Evolutionary conservation across 2,113 vertebrate species (phyloP), one percentile per base, ranked within the genome.

Genomic region (Bettongia penicillata): DNA sequence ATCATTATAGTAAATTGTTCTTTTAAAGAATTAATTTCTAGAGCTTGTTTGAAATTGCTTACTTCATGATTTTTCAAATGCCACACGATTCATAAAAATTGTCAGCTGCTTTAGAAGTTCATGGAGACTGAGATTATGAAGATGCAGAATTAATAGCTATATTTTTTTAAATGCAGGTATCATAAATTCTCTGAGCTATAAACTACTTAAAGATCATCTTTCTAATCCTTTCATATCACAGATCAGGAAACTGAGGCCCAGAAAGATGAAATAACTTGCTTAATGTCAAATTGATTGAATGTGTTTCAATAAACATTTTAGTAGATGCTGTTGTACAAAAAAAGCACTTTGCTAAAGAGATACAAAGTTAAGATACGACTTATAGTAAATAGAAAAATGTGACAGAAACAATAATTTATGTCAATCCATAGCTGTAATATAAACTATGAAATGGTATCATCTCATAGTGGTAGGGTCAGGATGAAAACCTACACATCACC

Each of bases 11-110:
- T 22, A 91, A 92, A 57, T 31, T 68, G 89, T 95, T 91, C 49
- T 68, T n/a, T 90, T 95, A 43, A 25, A 93, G 50, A 89, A 90
- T 93, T 49, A 61, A 93, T 91, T 89, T 94, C 47, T 91, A 94
- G 24, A 37, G 22, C 24, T 90, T 89, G 51, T 95, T 92, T 37
- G 49, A 31, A 92, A 16, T 94, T 22, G 16, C 61, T 96, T 37
- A 84, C 31, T 96, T 94, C 5, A 49, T 94, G 61, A 93, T 43
- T 95, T 95, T 89, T 25, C 53, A 90, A 68, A 90, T 51, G 25
- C 90, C 25, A 50, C 49, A 37, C 28, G 5, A 84, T 93, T 93
- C 26, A 93, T 52, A 51, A 47, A n/a, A 43, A 53, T 93, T 90
- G 19, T 90, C 91, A 61, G 25, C 19, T 84, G 68, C 68, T 43